These are phyloP conservation scores for Epizoanthus rinbou DNA, from an alignment of 92 coral and sea anemone species.

Conservation along the genomic window DNA sequence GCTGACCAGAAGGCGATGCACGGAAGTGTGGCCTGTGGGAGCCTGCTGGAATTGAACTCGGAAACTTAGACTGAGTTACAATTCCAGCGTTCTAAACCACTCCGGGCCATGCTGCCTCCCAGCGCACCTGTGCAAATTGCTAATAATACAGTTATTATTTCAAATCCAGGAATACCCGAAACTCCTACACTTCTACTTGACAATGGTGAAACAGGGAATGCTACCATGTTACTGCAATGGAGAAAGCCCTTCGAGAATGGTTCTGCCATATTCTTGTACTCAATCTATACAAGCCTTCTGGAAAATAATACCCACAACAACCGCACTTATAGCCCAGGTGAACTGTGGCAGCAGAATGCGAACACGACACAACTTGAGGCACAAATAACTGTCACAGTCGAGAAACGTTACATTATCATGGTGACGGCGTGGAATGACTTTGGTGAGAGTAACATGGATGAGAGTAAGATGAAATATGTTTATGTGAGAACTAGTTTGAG, in stretches of 20 bases:
- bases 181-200: background rate
- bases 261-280: slow-evolving; percentile 4
- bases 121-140: too few relatives aligned
- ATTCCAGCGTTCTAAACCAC: too few relatives aligned
- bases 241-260: slow-evolving; percentile 21
- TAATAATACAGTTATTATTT: too few relatives aligned
- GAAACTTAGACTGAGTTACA: too few relatives aligned
- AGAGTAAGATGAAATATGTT: background rate
- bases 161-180: slow-evolving; percentile 18
- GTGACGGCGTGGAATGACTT: slow-evolving; percentile 25
- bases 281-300: background rate
- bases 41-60: too few relatives aligned
- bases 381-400: background rate
- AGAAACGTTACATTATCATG: background rate
- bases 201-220: background rate
- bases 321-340: background rate
- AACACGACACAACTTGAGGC: background rate
- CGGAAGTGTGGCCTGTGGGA: too few relatives aligned
- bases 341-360: background rate
- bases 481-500: background rate
- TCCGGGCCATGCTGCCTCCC: too few relatives aligned
- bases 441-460: slow-evolving; percentile 7
- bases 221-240: background rate
- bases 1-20: too few relatives aligned
- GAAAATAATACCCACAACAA: background rate